Base-by-base conservation (phyloP, 37 sponge, comb jelly and placozoan genomes). In the Crambe crambe region DNA sequence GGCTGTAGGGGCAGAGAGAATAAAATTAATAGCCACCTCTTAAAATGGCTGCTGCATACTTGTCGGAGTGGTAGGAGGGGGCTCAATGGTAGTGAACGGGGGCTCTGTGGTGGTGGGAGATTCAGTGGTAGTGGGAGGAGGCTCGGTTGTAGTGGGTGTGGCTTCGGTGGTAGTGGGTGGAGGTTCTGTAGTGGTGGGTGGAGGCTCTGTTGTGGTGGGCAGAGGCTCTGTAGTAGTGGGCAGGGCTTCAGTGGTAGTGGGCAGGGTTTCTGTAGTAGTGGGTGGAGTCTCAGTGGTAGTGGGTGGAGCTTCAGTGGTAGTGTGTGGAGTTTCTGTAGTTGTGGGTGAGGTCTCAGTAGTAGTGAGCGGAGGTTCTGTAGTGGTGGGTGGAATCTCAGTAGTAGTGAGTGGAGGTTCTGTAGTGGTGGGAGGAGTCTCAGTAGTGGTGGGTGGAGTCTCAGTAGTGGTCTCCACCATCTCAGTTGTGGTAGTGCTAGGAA, bases 301-400 rank as follows among this genome's bases (percentile, higher is more conserved):
- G 23, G 61, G 25, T 60, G 61, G 61, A n/a, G 61, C 61, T 60
- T 60, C 61, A 60, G 61, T 60, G 61, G 61, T 60, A 26, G 61
- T 25, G 26, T 9, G 5, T 20, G 61, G 23, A 21, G 61, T 15
- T 15, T 18, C 15, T 9, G 54, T 51, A 15, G 54, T 22, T 60
- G 61, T 25, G 26, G 27, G 5, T 9, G 61, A 26, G n/a, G 25
- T 22, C 17, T 20, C 61, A 20, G 27, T 60, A 23, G 61, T 60
- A 25, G 61, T 60, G 23, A 23, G 25, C 17, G 61, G 61, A n/a
- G 61, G 21, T 51, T 51, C 54, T 18, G 54, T 51, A 15, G 54
- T 51, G 6, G 61, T 25, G 26, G 61, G 5, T 20, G 61, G 23
- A 4, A 25, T 23, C 25, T 26, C 27, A 23, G 61, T 60, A 23